Conservation (phyloP, 2,113 vertebrate genomes). For the Cheirogaleus medius region DNA sequence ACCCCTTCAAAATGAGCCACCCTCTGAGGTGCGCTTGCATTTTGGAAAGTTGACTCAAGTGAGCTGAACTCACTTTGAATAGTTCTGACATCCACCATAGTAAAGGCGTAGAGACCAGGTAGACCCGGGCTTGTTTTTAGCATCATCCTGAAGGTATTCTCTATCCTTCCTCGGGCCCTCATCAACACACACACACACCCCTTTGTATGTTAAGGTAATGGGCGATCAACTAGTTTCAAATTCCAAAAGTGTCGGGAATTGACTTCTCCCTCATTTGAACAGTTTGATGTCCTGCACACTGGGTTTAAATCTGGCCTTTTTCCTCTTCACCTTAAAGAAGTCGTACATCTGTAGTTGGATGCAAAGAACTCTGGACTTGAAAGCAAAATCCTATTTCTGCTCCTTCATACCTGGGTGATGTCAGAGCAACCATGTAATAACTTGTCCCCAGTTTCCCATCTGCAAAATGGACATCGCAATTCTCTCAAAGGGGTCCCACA, state of each 20-base stretch:
- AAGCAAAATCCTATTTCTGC: background rate
- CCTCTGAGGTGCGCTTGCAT: rapidly evolving
- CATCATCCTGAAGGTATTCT: rapidly evolving
- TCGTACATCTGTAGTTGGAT: background rate
- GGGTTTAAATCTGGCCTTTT: background rate
- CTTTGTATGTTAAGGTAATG: no score
- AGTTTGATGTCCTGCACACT: background rate
- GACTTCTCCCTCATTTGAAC: background rate
- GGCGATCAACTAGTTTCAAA: background rate
- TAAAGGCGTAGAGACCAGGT: background rate
- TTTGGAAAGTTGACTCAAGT: background rate
- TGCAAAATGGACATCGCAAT: background rate
- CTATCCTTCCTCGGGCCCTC: background rate
- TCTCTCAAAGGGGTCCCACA: background rate
- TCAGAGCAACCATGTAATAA: rapidly evolving
- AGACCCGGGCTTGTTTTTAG: background rate
- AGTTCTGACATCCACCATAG: background rate
- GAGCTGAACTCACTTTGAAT: background rate
- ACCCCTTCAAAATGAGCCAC: rapidly evolving
- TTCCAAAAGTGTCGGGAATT: background rate
- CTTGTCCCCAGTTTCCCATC: background rate
- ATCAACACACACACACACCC: no score
- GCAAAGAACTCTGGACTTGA: background rate
- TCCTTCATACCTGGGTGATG: background rate
- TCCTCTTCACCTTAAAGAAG: background rate